These are phyloP conservation scores for Rhopalosiphum nymphaeae DNA, from an alignment of 2,888 invertebrate genomes.

Conservation along the genomic window DNA sequence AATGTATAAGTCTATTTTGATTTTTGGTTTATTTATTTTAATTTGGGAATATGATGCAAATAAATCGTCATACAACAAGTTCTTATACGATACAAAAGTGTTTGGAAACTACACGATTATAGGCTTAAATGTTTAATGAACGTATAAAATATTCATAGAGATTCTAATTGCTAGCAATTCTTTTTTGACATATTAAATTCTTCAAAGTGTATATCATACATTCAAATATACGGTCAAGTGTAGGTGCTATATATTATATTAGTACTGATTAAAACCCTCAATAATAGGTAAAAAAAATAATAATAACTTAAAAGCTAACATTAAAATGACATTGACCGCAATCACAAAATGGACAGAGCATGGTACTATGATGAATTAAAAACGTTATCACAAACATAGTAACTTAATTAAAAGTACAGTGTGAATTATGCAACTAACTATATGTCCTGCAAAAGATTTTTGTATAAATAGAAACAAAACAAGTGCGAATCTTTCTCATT, in stretches of 20 bases:
- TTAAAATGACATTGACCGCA: neutral
- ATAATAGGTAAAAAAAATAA: neutral
- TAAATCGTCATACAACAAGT: neutral
- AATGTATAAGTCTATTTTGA: conserved; percentile 9
- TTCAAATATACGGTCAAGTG: neutral
- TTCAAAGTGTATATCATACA: neutral
- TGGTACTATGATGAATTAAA: neutral
- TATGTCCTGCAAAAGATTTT: neutral
- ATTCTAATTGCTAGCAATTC: neutral
- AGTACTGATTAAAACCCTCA: neutral
- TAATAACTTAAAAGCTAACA: neutral
- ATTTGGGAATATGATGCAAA: neutral
- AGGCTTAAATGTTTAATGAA: neutral
- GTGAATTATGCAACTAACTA: neutral
- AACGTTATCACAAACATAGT: conserved; percentile 1
- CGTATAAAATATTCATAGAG: neutral
- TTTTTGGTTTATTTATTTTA: neutral
- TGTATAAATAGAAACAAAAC: neutral
- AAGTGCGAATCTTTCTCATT: conserved; percentile 39
- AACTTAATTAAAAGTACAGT: neutral
- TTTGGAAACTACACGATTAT: neutral
- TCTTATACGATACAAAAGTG: neutral
- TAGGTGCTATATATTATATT: neutral
- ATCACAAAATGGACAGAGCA: neutral
- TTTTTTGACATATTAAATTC: neutral